A percentile compares a stretch with the other conserved stretches of the same genome.
Conservation (phyloP, 2,888 invertebrate genomes). For the Meta bourneti region DNA sequence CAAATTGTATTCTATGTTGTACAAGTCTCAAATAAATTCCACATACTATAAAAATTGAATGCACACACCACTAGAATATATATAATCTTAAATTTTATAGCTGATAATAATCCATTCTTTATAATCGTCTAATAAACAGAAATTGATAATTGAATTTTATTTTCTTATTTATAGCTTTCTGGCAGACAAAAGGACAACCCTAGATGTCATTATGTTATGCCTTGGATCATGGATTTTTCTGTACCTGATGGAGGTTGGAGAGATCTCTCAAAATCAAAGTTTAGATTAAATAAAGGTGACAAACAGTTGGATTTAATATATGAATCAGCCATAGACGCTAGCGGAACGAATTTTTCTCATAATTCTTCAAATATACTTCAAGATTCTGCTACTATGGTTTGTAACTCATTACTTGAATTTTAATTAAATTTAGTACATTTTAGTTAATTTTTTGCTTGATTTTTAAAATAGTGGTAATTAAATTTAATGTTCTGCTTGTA, state of each 20-base stretch:
- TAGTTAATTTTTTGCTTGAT: background rate
- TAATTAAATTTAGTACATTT: too few species aligned
- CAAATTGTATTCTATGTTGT: too few species aligned
- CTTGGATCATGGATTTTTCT: conserved; percentile 97
- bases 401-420: background rate
- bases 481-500: background rate
- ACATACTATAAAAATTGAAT: too few species aligned
- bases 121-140: too few species aligned
- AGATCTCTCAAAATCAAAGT: conserved; percentile 96
- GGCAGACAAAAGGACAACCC: conserved; percentile 92
- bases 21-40: too few species aligned
- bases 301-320: conserved; percentile 95
- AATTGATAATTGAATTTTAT: too few species aligned
- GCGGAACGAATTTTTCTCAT: conserved; percentile 58
- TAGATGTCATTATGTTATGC: conserved; percentile 95
- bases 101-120: too few species aligned
- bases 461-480: background rate
- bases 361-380: conserved; percentile 63
- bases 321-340: conserved; percentile 81
- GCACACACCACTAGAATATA: too few species aligned
- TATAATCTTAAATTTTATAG: too few species aligned
- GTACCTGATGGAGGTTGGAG: conserved; percentile 91
- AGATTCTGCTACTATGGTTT: conserved; percentile 65
- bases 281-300: conserved; percentile 97
- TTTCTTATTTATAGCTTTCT: conserved; percentile 83